Conservation (phyloP, 2,888 invertebrate genomes). For the Leptinotarsa peninsularis region DNA sequence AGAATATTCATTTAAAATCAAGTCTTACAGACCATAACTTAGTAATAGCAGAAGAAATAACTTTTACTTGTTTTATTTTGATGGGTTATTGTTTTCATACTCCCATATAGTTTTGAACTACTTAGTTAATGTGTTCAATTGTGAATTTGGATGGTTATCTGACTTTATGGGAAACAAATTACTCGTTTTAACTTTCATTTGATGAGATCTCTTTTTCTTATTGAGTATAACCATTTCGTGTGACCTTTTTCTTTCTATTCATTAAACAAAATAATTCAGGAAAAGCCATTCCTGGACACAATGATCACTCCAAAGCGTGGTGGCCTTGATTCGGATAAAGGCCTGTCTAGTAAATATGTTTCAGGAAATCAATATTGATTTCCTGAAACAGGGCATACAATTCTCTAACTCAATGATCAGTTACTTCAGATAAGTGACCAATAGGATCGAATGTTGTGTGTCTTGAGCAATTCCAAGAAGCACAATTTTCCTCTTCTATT, state of each 20-base stretch:
- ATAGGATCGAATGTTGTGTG: too few relatives aligned
- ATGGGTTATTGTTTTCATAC: background rate
- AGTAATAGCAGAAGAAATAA: background rate
- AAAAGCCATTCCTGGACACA: background rate
- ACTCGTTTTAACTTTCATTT: background rate
- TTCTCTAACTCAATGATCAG: too few relatives aligned
- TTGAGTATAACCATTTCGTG: background rate
- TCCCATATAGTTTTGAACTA: background rate
- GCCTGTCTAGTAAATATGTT: too few relatives aligned
- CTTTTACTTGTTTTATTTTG: slow-evolving; percentile 7
- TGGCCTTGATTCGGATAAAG: too few relatives aligned
- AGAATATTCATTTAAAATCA: background rate
- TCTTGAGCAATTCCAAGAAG: too few relatives aligned
- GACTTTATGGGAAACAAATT: background rate
- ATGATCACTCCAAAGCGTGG: background rate
- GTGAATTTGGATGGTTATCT: background rate
- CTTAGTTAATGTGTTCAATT: background rate
- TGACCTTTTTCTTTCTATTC: slow-evolving; percentile 12
- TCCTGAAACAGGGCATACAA: too few relatives aligned
- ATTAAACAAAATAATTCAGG: background rate
- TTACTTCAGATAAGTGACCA: too few relatives aligned
- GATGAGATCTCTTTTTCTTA: background rate
- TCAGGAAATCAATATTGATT: too few relatives aligned
- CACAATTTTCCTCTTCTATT: too few relatives aligned
- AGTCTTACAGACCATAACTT: slow-evolving; percentile 6